These are phyloP conservation scores for Myrmophylax atrothorax DNA, from an alignment of 2,113 vertebrate genomes.

Conservation along the genomic window DNA sequence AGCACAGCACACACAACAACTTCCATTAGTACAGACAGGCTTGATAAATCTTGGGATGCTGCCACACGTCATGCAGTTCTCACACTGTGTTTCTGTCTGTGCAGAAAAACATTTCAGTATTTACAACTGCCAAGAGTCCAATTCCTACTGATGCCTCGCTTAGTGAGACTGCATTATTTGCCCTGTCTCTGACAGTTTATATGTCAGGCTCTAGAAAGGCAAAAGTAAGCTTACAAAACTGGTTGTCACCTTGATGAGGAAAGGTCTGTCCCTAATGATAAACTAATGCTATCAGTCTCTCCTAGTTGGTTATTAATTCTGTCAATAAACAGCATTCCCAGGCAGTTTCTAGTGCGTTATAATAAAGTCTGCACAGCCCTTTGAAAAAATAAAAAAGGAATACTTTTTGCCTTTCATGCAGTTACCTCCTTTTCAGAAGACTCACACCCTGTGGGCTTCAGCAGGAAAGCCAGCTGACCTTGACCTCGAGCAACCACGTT, in stretches of 20 bases:
- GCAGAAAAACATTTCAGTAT: conserved; percentile 67
- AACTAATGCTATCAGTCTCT: conserved; percentile 71
- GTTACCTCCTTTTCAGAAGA: background rate
- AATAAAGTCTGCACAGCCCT: background rate
- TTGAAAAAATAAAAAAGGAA: background rate
- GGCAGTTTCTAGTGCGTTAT: background rate
- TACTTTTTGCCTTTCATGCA: background rate
- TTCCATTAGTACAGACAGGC: conserved; percentile 56
- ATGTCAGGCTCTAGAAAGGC: conserved; percentile 66
- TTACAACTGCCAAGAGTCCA: conserved; percentile 68
- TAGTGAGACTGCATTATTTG: conserved; percentile 70
- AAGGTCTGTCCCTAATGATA: conserved; percentile 65
- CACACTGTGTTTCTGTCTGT: conserved; percentile 51
- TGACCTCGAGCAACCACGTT: background rate
- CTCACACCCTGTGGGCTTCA: background rate
- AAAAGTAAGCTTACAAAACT: conserved; percentile 74
- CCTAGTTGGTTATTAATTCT: conserved; percentile 36
- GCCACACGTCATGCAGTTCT: conserved; percentile 58
- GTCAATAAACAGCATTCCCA: conserved; percentile 40
- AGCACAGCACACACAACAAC: conserved; percentile 57
- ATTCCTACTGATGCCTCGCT: conserved; percentile 54
- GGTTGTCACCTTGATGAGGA: conserved; percentile 68
- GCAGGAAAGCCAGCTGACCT: background rate
- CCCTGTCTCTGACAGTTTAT: conserved; percentile 73
- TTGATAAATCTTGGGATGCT: conserved; percentile 68